phyloP scores from a whole-genome alignment of 2,888 invertebrate species.

The Therioaphis trifolii region DNA sequence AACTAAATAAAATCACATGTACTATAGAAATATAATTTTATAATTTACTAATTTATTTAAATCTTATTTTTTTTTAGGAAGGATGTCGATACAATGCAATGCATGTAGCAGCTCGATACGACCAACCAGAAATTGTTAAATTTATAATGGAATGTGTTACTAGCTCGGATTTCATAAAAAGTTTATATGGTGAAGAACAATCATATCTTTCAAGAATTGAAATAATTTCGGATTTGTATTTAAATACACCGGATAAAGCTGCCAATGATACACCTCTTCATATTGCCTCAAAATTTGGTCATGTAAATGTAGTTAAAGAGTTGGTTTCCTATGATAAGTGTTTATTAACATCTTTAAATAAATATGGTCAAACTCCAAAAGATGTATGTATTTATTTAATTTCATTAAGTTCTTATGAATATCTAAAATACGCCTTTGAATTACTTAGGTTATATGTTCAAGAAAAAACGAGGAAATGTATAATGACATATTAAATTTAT shows the following conservation, averaged over 20 bases:
- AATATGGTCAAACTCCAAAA: constrained; percentile 78
- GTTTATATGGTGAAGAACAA: constrained; percentile 76
- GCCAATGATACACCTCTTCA: constrained; percentile 93
- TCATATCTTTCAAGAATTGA: constrained; percentile 71
- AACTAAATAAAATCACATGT: no score
- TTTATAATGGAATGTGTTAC: constrained; percentile 82
- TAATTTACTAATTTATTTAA: background rate
- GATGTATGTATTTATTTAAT: constrained; percentile 74
- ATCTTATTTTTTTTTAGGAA: constrained; percentile 72
- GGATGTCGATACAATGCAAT: constrained; percentile 90
- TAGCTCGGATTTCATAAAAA: constrained; percentile 79
- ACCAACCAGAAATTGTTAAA: constrained; percentile 79
- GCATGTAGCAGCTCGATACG: constrained; percentile 85
- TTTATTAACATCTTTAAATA: constrained; percentile 79
- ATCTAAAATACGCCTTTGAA: constrained; percentile 18
- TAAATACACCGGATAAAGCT: constrained; percentile 94
- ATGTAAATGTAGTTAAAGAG: constrained; percentile 81
- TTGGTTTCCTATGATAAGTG: constrained; percentile 86
- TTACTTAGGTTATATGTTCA: constrained; percentile 63
- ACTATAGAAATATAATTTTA: no score
- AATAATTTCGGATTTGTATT: constrained; percentile 86
- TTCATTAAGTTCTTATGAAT: background rate
- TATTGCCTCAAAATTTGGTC: constrained; percentile 91
- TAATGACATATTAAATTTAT: constrained; percentile 73
- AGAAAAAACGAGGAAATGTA: constrained; percentile 68